phyloP scores from a whole-genome alignment of 1,140 invertebrate genomes.

The Ectropis grisescens region DNA sequence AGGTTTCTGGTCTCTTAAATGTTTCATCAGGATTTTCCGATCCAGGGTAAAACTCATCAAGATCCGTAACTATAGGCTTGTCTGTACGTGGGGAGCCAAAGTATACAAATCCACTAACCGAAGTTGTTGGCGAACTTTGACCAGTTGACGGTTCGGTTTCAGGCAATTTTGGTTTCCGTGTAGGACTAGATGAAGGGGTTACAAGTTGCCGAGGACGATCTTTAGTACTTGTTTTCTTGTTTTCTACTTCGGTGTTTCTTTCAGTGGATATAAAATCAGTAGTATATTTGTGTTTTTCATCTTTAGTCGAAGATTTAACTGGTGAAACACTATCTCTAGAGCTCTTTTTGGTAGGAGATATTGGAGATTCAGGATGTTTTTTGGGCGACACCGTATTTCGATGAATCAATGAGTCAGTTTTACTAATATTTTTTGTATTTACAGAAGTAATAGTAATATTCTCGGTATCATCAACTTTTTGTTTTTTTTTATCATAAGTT shows the following conservation, averaged over 20 bases:
- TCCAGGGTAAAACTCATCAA: conserved; percentile 22
- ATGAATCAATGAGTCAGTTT: conserved; percentile 12
- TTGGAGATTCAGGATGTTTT: conserved; percentile 7
- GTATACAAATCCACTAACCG: conserved; percentile 65
- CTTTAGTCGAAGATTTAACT: conserved; percentile 22
- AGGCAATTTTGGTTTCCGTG: conserved; percentile 38
- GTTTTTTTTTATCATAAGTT: conserved; percentile 23
- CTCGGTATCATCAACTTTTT: conserved; percentile 2
- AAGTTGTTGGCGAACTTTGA: conserved; percentile 65
- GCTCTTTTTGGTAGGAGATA: conserved; percentile 20
- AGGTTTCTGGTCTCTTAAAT: conserved; percentile 17
- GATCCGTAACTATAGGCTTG: conserved; percentile 43
- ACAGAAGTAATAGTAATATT: conserved; percentile 3
- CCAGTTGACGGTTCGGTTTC: conserved; percentile 46
- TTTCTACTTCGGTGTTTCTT: conserved; percentile 30
- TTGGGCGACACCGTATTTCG: conserved; percentile 14
- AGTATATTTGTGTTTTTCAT: conserved; percentile 24
- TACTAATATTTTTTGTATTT: conserved; percentile 4
- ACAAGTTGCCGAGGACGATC: conserved; percentile 38
- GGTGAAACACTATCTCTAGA: conserved; percentile 26
- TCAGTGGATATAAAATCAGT: conserved; percentile 33
- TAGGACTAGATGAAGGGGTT: conserved; percentile 59
- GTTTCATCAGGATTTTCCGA: conserved; percentile 4
- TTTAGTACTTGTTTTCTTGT: conserved; percentile 24
- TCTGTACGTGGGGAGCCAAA: conserved; percentile 40